A percentile compares a stretch with the other conserved stretches of the same genome.
Evolutionary conservation across 2,888 invertebrate species (phyloP).

Genomic region (Melieria crassipennis): DNA sequence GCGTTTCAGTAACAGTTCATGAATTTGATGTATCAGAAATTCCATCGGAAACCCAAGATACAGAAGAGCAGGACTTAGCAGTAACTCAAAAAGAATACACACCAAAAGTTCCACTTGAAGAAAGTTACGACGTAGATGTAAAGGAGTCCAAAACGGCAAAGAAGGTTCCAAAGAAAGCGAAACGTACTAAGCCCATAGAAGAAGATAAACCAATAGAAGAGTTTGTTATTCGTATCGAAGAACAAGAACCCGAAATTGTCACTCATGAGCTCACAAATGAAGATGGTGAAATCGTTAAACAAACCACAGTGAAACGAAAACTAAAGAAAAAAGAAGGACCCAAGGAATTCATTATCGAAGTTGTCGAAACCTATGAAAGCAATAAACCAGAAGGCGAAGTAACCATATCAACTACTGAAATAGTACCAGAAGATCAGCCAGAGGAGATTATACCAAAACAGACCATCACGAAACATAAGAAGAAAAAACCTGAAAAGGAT

Average conservation of each 20-base stretch:
- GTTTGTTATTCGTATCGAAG: constrained; percentile 55
- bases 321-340: constrained; percentile 64
- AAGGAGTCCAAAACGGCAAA: constrained; percentile 37
- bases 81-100: constrained; percentile 43
- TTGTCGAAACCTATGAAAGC: constrained; percentile 60
- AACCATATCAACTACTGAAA: constrained; percentile 48
- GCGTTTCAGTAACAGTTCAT: constrained; percentile 51
- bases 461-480: constrained; percentile 49
- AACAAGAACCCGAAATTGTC: constrained; percentile 59
- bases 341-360: constrained; percentile 65
- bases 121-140: constrained; percentile 59
- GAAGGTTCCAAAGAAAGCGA: constrained; percentile 40
- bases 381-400: constrained; percentile 7
- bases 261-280: constrained; percentile 62
- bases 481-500: constrained; percentile 55
- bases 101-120: constrained; percentile 11
- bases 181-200: constrained; percentile 42
- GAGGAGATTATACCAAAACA: neutral
- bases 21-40: constrained; percentile 48
- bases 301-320: constrained; percentile 58
- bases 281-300: constrained; percentile 54
- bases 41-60: constrained; percentile 42
- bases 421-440: constrained; percentile 43
- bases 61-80: constrained; percentile 46
- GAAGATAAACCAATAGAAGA: constrained; percentile 41